Evolutionary conservation across 2,888 invertebrate genomes (phyloP), one percentile per base, ranked within the genome.

Genomic region (Phortica magna): DNA sequence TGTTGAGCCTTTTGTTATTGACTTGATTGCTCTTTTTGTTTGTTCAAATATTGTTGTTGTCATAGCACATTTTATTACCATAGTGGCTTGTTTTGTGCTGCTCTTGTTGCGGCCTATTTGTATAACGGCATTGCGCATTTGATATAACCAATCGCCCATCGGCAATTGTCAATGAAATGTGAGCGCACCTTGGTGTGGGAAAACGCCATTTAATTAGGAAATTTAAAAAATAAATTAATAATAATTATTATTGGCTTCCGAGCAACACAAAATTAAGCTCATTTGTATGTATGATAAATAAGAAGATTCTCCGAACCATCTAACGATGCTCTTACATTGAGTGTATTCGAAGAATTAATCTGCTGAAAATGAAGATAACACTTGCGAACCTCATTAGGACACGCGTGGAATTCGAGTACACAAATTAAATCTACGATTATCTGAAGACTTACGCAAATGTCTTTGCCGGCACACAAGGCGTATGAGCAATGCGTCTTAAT

Each of bases 101-200:
- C 19, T 19, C 4, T 61, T 17, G 61, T 19, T 65, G 73, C 55
- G 53, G 53, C 68, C 9, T 48, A 75, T 76, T 82, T 80, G 73
- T 78, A 78, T 74, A 81, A 77, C 78, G 76, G 67, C 57, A 77
- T 76, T 77, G 77, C 72, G 65, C 78, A 78, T 79, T 81, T 79
- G 78, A 80, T 82, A 79, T 78, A 81, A 73, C 64, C 64, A 67
- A 31, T 73, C n/a, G n/a, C n/a, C n/a, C n/a, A n/a, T n/a, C n/a
- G n/a, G n/a, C n/a, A n/a, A n/a, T 12, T 48, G 7, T 6, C 48
- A 48, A 48, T 48, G 10, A 48, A 48, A 48, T 48, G 48, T 9
- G 9, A 2, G 0, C 10, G 3, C 48, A 2, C 2, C 9, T 48
- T 48, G 9, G 14, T 48, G 7, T 9, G 14, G 3, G 48, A 48